Conservation (phyloP, 2,888 invertebrate species). For the Baccha elongata region DNA sequence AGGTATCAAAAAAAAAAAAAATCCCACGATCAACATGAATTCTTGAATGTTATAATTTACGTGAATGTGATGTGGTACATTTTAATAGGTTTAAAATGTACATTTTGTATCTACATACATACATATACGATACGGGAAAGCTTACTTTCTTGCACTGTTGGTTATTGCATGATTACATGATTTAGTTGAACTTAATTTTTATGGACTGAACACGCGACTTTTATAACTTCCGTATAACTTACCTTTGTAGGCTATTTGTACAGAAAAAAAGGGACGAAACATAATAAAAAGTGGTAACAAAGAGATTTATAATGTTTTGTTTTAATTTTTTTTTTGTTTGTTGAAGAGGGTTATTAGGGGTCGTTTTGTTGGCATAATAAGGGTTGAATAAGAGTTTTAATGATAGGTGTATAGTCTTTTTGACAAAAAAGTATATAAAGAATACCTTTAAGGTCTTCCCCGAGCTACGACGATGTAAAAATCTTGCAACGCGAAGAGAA, state of each 20-base stretch:
- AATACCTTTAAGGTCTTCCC: no score
- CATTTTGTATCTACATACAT: neutral
- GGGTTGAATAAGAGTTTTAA: neutral
- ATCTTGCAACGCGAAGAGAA: no score
- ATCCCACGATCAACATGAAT: constrained; percentile 60
- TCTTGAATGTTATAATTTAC: constrained; percentile 45
- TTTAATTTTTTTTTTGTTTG: neutral
- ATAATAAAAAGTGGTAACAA: constrained; percentile 1
- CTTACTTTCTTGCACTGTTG: constrained; percentile 6
- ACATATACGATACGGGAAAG: neutral
- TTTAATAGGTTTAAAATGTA: neutral
- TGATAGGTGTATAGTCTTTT: no score
- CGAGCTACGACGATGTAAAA: no score
- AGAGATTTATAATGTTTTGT: neutral
- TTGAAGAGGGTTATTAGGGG: constrained; percentile 8
- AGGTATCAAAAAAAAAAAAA: no score
- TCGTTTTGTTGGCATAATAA: neutral
- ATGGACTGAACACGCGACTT: constrained; percentile 65
- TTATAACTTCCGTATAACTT: constrained; percentile 59
- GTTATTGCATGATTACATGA: constrained; percentile 49
- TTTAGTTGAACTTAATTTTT: constrained; percentile 45
- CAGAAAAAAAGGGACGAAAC: constrained; percentile 9
- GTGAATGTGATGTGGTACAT: constrained; percentile 33
- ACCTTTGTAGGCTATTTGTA: constrained; percentile 2
- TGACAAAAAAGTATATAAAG: no score